Evolutionary conservation across 1,140 invertebrate genomes (phyloP).

Genomic region (Lepidurus arcticus): DNA sequence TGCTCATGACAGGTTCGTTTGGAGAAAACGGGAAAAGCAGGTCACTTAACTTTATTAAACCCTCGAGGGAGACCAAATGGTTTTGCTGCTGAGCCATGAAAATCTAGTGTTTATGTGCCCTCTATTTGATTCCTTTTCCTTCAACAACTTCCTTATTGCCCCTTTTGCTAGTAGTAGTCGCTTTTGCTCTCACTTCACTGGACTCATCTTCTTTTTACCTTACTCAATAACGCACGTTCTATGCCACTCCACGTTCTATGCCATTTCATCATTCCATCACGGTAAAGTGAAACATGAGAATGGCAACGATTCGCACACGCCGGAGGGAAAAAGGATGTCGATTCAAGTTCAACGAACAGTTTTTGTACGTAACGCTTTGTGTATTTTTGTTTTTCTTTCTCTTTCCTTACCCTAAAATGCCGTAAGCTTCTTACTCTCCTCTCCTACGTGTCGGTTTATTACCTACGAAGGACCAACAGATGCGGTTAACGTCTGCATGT

Average conservation of each 20-base stretch:
- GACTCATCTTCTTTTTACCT: too few species aligned
- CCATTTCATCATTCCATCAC: too few species aligned
- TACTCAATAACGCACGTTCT: too few species aligned
- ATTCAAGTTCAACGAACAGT: too few species aligned
- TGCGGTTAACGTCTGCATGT: neutral
- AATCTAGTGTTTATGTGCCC: neutral
- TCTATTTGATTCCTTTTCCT: neutral
- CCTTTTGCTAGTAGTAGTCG: neutral
- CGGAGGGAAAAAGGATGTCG: too few species aligned
- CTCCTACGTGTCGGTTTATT: neutral
- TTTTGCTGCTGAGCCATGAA: neutral
- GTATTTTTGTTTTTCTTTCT: neutral
- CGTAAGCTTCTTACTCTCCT: neutral
- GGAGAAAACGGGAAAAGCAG: neutral
- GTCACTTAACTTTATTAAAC: neutral
- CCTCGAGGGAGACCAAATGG: neutral
- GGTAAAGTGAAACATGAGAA: too few species aligned
- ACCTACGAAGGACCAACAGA: neutral
- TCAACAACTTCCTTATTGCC: conserved; percentile 13
- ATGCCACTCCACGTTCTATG: too few species aligned
- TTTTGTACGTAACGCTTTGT: too few species aligned
- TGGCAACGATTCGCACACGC: too few species aligned
- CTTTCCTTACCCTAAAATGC: neutral
- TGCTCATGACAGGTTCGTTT: neutral
- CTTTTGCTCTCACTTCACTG: neutral